phyloP scores from a whole-genome alignment of 2,888 invertebrate species.

The Ectemnius lituratus region DNA sequence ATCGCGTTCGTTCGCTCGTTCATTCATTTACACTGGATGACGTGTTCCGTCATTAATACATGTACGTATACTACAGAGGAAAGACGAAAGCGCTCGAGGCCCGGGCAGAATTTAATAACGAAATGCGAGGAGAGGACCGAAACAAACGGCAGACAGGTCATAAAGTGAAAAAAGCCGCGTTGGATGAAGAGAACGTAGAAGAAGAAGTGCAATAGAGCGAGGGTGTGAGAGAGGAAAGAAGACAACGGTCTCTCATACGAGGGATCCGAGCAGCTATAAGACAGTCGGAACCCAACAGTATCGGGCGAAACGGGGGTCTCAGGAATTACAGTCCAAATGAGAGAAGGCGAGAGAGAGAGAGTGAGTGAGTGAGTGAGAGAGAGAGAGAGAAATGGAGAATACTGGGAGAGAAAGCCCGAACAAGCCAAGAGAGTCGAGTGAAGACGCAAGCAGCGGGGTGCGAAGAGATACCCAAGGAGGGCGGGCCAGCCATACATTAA shows the following conservation, averaged over 20 bases:
- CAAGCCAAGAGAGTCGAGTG: neutral
- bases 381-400: neutral
- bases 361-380: neutral
- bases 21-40: neutral
- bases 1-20: neutral
- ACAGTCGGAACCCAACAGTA: neutral
- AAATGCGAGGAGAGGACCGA: conserved; percentile 14
- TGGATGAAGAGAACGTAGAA: too few relatives aligned
- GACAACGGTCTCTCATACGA: too few relatives aligned
- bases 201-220: too few relatives aligned
- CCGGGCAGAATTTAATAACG: conserved; percentile 35
- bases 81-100: conserved; percentile 28
- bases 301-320: neutral
- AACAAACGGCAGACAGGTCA: too few relatives aligned
- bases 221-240: too few relatives aligned
- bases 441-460: conserved; percentile 1
- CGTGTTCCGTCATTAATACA: too few relatives aligned
- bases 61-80: neutral
- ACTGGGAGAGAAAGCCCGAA: conserved; percentile 7
- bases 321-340: neutral
- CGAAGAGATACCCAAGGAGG: neutral
- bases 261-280: too few relatives aligned
- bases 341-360: conserved; percentile 11
- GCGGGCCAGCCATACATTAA: conserved; percentile 60
- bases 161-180: too few relatives aligned